These are phyloP conservation scores for Smutsia gigantea DNA, from an alignment of 2,797 vertebrate genomes.

Conservation along the genomic window DNA sequence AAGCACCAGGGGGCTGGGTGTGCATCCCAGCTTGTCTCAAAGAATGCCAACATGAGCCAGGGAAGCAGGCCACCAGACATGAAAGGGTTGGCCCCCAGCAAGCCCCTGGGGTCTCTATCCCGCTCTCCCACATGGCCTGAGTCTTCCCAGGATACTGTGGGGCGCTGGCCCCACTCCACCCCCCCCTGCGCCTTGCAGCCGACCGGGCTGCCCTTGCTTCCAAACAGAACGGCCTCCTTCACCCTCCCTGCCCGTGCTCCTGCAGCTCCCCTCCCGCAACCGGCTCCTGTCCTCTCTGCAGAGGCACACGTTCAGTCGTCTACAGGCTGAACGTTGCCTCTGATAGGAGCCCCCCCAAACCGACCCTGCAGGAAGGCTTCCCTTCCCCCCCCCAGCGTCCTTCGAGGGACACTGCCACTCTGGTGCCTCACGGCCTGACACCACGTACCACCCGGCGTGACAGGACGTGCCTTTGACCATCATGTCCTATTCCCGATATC, in stretches of 20 bases:
- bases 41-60: fast-evolving
- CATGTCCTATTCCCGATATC: not conserved
- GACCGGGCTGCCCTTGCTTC: not conserved
- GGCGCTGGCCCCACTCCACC: not conserved
- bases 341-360: no score
- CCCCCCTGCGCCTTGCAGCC: not conserved
- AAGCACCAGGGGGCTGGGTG: not conserved
- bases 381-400: not conserved
- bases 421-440: not conserved
- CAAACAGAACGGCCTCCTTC: not conserved
- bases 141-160: no score
- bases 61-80: not conserved
- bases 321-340: not conserved
- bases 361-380: not conserved
- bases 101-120: no score
- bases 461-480: fast-evolving
- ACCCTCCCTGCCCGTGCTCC: no score
- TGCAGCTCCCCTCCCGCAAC: no score
- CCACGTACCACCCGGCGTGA: not conserved
- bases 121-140: no score
- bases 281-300: not conserved
- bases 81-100: no score
- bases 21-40: not conserved
- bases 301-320: not conserved
- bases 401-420: not conserved